Percentiles rank a stretch among this genome's conserved stretches.
Conservation (phyloP, 2,113 vertebrate species). For the Ammodytes marinus region DNA sequence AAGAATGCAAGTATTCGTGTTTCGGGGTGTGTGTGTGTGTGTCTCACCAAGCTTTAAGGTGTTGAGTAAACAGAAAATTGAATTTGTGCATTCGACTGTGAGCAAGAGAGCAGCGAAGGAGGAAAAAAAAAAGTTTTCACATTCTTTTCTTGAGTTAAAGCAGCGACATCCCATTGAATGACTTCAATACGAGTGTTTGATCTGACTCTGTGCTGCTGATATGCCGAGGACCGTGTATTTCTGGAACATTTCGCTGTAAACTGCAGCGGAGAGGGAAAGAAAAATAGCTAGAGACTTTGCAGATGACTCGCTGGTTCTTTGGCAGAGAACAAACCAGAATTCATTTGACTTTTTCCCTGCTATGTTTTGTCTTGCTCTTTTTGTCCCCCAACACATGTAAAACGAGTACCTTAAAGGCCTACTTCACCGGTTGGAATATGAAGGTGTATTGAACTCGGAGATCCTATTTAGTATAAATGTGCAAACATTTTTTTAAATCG, state of each 20-base stretch:
- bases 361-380: background rate
- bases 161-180: background rate
- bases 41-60: background rate
- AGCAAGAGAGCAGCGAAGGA: background rate
- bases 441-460: background rate
- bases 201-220: background rate
- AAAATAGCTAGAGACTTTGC: background rate
- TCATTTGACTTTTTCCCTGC: background rate
- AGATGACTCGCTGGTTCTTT: background rate
- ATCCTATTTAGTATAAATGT: no score
- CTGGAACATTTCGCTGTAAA: background rate
- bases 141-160: conserved; percentile 3
- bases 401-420: no score
- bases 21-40: background rate
- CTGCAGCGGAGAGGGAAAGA: background rate
- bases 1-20: background rate
- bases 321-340: background rate
- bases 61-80: background rate
- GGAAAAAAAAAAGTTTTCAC: background rate
- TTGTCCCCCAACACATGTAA: background rate
- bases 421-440: background rate
- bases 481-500: no score
- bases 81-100: conserved; percentile 23
- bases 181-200: background rate
- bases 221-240: background rate